Percentiles rank a stretch among this genome's conserved stretches.
phyloP scores from a whole-genome alignment of 2,888 invertebrate genomes.

The Linhomoeus sp. region DNA sequence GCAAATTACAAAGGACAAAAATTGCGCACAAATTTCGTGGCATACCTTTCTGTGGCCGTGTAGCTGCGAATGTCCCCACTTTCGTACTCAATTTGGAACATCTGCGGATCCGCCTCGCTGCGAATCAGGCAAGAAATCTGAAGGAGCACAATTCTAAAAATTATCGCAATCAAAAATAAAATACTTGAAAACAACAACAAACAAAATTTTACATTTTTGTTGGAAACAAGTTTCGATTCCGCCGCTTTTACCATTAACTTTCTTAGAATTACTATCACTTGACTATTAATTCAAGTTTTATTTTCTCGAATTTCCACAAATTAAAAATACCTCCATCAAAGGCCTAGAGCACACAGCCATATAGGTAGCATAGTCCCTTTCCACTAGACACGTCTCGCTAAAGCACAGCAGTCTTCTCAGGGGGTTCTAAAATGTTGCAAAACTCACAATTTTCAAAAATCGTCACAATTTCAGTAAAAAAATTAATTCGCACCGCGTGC shows the following conservation, averaged over 20 bases:
- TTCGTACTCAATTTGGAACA: conserved; percentile 78
- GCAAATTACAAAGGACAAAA: too few relatives aligned
- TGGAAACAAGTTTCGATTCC: too few relatives aligned
- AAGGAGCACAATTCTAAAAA: too few relatives aligned
- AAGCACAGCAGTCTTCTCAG: conserved; percentile 73
- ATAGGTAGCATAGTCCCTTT: conserved; percentile 91
- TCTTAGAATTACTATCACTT: too few relatives aligned
- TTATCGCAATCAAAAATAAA: too few relatives aligned
- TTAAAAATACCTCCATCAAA: conserved; percentile 35
- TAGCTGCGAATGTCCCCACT: conserved; percentile 72
- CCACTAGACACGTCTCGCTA: conserved; percentile 80
- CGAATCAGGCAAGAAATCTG: conserved; percentile 78
- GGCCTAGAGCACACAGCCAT: conserved; percentile 59
- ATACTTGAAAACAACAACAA: too few relatives aligned
- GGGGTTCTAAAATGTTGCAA: conserved; percentile 30
- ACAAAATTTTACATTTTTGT: too few relatives aligned
- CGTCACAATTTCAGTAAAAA: neutral
- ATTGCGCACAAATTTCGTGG: too few relatives aligned
- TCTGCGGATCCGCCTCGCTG: conserved; percentile 70
- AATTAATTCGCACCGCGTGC: conserved; percentile 36
- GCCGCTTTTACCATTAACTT: too few relatives aligned
- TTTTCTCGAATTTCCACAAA: too few relatives aligned
- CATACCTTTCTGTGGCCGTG: conserved; percentile 66
- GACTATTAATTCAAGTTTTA: too few relatives aligned
- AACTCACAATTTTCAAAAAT: neutral